phyloP scores from a whole-genome alignment of 2,797 vertebrate species.

The Epinephelus coioides region DNA sequence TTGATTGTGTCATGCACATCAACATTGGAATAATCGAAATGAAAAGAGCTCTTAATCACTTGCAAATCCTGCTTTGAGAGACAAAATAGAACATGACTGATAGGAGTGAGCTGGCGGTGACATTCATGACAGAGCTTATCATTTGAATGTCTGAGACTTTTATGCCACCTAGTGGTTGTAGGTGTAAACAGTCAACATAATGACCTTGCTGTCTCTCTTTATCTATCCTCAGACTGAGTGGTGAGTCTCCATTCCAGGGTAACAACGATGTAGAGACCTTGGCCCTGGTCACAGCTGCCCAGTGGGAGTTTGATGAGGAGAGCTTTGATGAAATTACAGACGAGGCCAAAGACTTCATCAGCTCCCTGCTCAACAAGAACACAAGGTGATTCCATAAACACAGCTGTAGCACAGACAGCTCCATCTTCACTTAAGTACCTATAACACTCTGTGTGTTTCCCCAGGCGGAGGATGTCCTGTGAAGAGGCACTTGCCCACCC shows the following conservation, averaged over 20 bases:
- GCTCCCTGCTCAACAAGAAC: constrained; percentile 88
- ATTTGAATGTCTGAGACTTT: constrained; percentile 1
- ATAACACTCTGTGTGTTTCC: not conserved
- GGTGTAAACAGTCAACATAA: not conserved
- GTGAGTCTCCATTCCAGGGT: constrained; percentile 93
- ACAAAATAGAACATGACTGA: not conserved
- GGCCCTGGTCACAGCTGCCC: constrained; percentile 87
- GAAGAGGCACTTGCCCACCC: constrained; percentile 85
- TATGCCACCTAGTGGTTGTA: constrained; percentile 53
- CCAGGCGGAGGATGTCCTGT: constrained; percentile 87
- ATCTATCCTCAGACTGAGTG: constrained; percentile 85
- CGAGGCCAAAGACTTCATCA: constrained; percentile 90
- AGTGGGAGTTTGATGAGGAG: constrained; percentile 91
- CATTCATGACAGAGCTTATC: not conserved
- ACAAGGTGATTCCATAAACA: constrained; percentile 74
- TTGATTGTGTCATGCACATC: not conserved
- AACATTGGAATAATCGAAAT: not conserved
- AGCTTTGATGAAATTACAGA: constrained; percentile 89
- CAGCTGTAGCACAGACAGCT: too few species aligned
- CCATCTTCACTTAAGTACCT: not conserved
- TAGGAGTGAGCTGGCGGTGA: not conserved
- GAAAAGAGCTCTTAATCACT: not conserved
- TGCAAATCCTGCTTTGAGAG: not conserved
- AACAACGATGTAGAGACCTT: constrained; percentile 89
- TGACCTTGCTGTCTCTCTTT: not conserved